Evolutionary conservation across 2,888 invertebrate species (phyloP), one percentile per base, ranked within the genome.

Genomic region (Drosophila leonis): DNA sequence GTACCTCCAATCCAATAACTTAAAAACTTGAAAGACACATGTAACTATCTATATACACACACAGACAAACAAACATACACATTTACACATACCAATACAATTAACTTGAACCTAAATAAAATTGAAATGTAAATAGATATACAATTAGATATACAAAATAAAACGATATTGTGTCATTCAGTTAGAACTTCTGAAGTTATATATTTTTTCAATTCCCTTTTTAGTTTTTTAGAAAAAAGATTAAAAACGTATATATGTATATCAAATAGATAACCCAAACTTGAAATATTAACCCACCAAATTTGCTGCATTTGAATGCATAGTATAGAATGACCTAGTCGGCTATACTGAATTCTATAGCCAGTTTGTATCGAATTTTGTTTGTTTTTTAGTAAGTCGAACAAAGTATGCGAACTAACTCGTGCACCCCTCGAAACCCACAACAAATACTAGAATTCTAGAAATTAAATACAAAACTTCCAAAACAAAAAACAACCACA

Each of bases 331-430:
- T 87, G 79, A 78, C 31, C 69, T 83, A 81, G 79, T 74, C 72
- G 75, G 74, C 72, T 73, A 67, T 88, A 84, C 81, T 75, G 75
- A 91, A 78, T 89, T 90, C 91, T 83, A 83, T 90, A 79, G 80
- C 84, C 88, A 80, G 90, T 91, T 90, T 91, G 90, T 90, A 82
- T 92, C 92, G 88, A 92, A 90, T 91, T 92, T 91, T 90, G 92
- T 91, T 92, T 91, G 91, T 91, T 92, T 92, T 91, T 91, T 90
- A 88, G 90, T 90, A 73, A 86, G 82, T 85, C 88, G 83, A 92
- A 90, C 78, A 87, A 92, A 90, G 90, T 90, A 91, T 91, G 92
- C 90, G 91, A 91, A 91, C 88, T 78, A 78, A 82, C 76, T 78
- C 74, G 84, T 80, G 78, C 90, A 86, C 73, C 65, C 75, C 52